Conservation (phyloP, 2,113 vertebrate species). For the Bungarus multicinctus region DNA sequence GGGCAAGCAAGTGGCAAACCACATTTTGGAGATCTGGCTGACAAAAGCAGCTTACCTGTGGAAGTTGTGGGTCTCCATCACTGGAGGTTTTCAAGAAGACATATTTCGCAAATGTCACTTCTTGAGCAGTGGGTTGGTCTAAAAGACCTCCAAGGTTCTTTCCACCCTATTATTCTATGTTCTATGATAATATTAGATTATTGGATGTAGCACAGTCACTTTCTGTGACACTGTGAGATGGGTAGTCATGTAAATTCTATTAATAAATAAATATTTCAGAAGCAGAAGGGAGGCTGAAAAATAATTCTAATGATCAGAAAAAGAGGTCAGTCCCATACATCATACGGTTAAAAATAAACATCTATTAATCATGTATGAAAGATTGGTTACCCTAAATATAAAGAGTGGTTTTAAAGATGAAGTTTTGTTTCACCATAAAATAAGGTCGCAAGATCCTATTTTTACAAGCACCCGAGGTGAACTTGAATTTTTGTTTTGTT, state of each 20-base stretch:
- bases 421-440: background rate
- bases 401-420: background rate
- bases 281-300: background rate
- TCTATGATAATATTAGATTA: background rate
- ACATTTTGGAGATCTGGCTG: too few species aligned
- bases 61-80: background rate
- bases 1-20: too few species aligned
- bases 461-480: background rate
- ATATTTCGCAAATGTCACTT: too few species aligned
- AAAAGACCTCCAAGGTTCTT: background rate
- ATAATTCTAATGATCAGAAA: background rate
- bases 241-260: background rate
- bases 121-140: background rate
- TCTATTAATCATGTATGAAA: background rate
- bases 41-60: background rate
- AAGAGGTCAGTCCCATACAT: background rate
- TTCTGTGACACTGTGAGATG: background rate
- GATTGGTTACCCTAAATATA: background rate
- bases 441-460: background rate
- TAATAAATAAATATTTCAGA: background rate
- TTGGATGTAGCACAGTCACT: background rate
- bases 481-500: background rate
- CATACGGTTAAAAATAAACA: background rate
- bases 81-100: background rate
- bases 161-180: background rate